phyloP scores from a whole-genome alignment of 2,888 invertebrate species.

The Spodoptera picta region DNA sequence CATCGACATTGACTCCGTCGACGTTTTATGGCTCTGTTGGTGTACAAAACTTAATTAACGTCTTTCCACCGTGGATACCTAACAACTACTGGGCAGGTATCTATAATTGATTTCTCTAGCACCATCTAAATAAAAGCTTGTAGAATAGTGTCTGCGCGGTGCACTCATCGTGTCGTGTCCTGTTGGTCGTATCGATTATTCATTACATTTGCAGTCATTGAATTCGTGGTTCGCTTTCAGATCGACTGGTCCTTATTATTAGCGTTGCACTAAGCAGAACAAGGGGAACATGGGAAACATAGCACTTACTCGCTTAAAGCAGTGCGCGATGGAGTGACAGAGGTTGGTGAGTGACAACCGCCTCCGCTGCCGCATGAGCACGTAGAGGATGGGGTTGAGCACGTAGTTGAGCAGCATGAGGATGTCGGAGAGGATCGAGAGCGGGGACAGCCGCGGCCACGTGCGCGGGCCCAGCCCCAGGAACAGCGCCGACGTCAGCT shows the following conservation, averaged over 20 bases:
- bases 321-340: conserved; percentile 74
- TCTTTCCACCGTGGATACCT: no score
- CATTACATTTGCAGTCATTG: no score
- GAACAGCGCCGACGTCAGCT: conserved; percentile 87
- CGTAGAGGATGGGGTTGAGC: conserved; percentile 95
- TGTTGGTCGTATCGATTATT: no score
- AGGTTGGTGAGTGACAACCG: conserved; percentile 64
- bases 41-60: conserved; percentile 5
- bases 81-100: no score
- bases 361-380: conserved; percentile 89
- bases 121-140: no score
- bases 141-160: no score
- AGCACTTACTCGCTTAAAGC: conserved; percentile 76
- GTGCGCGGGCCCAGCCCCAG: conserved; percentile 76
- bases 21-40: conserved; percentile 79
- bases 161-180: no score
- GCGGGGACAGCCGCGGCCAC: conserved; percentile 71
- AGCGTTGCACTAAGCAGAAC: no score
- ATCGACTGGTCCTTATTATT: no score
- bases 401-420: conserved; percentile 94
- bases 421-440: conserved; percentile 90
- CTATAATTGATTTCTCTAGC: no score
- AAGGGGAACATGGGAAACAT: no score
- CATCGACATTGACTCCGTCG: conserved; percentile 81
- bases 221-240: no score